Percentiles rank a stretch among this genome's conserved stretches.
Evolutionary conservation across 2,888 invertebrate genomes (phyloP).

Genomic region (Furcula furcula): DNA sequence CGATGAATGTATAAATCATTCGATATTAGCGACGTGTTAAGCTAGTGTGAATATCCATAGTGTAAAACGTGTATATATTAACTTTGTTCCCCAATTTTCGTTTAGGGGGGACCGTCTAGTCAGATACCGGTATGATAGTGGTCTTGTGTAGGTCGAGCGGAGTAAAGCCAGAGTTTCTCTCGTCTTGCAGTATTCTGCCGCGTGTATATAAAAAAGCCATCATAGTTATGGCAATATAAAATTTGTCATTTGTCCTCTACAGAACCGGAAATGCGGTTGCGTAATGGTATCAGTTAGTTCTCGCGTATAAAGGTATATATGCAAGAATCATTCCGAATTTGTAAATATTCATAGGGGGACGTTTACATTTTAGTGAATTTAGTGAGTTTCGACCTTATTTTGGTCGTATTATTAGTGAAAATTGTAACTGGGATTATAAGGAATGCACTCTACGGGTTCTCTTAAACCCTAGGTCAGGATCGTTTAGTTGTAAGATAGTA

Average conservation of each 20-base stretch:
- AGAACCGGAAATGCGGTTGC: conserved; percentile 12
- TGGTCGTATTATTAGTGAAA: conserved; percentile 55
- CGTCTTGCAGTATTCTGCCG: conserved; percentile 57
- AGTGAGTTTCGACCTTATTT: conserved; percentile 39
- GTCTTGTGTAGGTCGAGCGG: conserved; percentile 20
- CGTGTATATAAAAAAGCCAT: conserved; percentile 57
- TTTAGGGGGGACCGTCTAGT: conserved; percentile 67
- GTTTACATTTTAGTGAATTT: conserved; percentile 60
- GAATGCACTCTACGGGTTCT: conserved; percentile 47
- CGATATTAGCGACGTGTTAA: conserved; percentile 51
- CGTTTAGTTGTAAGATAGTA: conserved; percentile 61
- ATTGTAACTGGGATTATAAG: conserved; percentile 50
- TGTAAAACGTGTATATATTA: conserved; percentile 64
- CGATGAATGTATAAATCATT: conserved; percentile 37
- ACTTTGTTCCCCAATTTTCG: conserved; percentile 45
- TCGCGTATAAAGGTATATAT: conserved; percentile 16
- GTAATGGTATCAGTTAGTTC: conserved; percentile 16
- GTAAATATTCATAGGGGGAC: conserved; percentile 44
- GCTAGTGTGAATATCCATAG: conserved; percentile 67
- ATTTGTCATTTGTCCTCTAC: conserved; percentile 21
- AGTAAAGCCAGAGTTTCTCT: conserved; percentile 38
- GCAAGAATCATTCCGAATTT: conserved; percentile 42
- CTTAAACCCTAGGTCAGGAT: conserved; percentile 48
- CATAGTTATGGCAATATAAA: conserved; percentile 16
- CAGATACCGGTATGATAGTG: conserved; percentile 54